These are phyloP conservation scores for Leptopilina myrica DNA, from an alignment of 2,888 invertebrate genomes.

Conservation along the genomic window DNA sequence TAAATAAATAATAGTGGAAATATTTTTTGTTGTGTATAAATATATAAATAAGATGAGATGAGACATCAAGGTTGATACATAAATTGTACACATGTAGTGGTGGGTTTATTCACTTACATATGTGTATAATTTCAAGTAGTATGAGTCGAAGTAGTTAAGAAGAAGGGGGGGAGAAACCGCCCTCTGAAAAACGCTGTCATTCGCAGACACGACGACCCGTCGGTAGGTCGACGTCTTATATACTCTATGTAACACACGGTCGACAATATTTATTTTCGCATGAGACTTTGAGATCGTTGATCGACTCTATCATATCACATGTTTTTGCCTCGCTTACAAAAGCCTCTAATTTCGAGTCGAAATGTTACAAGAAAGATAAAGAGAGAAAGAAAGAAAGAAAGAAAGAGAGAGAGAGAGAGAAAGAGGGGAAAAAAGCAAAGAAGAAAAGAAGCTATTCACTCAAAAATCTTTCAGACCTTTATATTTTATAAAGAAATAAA, in stretches of 20 bases:
- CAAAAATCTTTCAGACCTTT: too few relatives aligned
- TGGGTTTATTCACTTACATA: conserved; percentile 4
- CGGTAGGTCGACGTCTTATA: conserved; percentile 14
- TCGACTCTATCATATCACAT: conserved; percentile 27
- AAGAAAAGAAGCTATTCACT: too few relatives aligned
- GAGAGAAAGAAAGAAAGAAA: too few relatives aligned
- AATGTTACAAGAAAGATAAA: not conserved
- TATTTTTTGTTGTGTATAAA: too few relatives aligned
- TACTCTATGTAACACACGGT: not conserved
- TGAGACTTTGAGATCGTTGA: conserved; percentile 2
- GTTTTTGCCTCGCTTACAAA: not conserved
- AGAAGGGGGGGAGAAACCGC: conserved; percentile 57
- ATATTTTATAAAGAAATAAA: too few relatives aligned
- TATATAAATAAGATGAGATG: conserved; percentile 9
- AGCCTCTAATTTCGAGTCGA: not conserved
- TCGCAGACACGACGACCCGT: conserved; percentile 50
- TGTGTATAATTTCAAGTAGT: not conserved
- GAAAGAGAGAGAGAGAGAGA: too few relatives aligned
- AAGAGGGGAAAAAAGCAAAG: too few relatives aligned
- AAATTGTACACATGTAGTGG: not conserved
- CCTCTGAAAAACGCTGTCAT: conserved; percentile 55
- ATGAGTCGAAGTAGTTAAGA: conserved; percentile 21
- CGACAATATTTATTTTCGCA: conserved; percentile 35
- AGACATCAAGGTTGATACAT: not conserved
- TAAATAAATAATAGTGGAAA: too few relatives aligned